These are phyloP conservation scores for Clepsis dumicolana DNA, from an alignment of 2,888 invertebrate genomes.

Conservation along the genomic window DNA sequence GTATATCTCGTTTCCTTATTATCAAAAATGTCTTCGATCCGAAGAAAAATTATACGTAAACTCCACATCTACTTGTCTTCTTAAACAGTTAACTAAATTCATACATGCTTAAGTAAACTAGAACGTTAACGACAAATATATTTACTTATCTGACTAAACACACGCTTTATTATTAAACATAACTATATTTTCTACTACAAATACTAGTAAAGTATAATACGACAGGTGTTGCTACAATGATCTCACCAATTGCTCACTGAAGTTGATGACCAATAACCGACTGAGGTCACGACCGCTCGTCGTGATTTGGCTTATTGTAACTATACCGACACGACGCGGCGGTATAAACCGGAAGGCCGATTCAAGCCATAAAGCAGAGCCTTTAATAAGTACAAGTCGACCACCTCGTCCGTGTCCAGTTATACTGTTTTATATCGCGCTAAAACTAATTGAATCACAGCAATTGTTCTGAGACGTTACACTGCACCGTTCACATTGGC, in stretches of 20 bases:
- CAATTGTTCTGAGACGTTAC: constrained; percentile 12
- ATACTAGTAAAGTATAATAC: constrained; percentile 51
- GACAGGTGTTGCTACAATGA: constrained; percentile 66
- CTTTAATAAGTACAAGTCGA: constrained; percentile 1
- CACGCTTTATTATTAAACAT: constrained; percentile 9
- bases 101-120: constrained; percentile 3
- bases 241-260: constrained; percentile 81
- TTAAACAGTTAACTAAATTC: background rate
- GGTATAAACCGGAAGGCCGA: constrained; percentile 42
- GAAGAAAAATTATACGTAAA: too few relatives aligned
- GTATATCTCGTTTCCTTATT: too few relatives aligned
- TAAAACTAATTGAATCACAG: constrained; percentile 23
- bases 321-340: constrained; percentile 25
- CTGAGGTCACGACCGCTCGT: constrained; percentile 65
- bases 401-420: constrained; percentile 3
- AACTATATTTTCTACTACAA: constrained; percentile 24
- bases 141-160: background rate
- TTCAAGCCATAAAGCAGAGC: constrained; percentile 22
- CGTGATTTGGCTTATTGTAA: constrained; percentile 42
- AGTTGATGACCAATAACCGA: constrained; percentile 68
- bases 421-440: constrained; percentile 5
- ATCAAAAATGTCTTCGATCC: too few relatives aligned
- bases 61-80: too few relatives aligned
- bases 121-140: background rate
- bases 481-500: background rate